Evolutionary conservation across 2,113 vertebrate genomes (phyloP), one percentile per base, ranked within the genome.

Genomic region (Ammodramus savannarum): DNA sequence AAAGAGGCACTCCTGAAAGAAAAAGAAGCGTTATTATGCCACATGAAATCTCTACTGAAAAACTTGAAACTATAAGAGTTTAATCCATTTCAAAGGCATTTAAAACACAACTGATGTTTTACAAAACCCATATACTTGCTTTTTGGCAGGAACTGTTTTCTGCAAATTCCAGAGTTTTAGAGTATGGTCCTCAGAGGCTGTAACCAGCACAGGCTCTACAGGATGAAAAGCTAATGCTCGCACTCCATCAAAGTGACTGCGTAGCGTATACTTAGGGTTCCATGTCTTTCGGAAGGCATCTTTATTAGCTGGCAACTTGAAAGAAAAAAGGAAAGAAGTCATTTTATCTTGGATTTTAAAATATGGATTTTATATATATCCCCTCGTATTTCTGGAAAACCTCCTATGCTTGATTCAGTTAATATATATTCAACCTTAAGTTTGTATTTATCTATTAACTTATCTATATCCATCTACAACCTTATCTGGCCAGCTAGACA

Each of bases 141-240:
- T 99, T 98, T 99, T 99, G 98, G 99, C 99, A 96, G 99, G 99
- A 98, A 99, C 99, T 3, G 99, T 99, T 98, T 99, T 99, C 97
- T 99, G 99, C 92, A 99, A 98, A 98, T 99, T 99, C 99, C 99
- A 99, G 68, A 99, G 98, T 97, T 99, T 99, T 43, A 99, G 98
- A 67, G 99, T 99, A 96, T 99, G 99, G 97, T 99, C 99, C 97
- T 99, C 99, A 59, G 99, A 99, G 97, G 99, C 99, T 74, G 99
- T 99, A 97, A 99, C 98, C 98, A 99, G 98, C 94, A 99, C 99
- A 94, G 99, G 99, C 97, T 99, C 99, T 79, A 99, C 97, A 46
- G 99, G 99, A 97, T 99, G 99, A 98, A 99, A 99, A 96, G 99
- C 99, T 97, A 99, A 98, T 39, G 98, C 98, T 43, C 99, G 98